Evolutionary conservation across 2,113 vertebrate genomes (phyloP), one percentile per base, ranked within the genome.

Genomic region (Cephalopholis sonnerati): DNA sequence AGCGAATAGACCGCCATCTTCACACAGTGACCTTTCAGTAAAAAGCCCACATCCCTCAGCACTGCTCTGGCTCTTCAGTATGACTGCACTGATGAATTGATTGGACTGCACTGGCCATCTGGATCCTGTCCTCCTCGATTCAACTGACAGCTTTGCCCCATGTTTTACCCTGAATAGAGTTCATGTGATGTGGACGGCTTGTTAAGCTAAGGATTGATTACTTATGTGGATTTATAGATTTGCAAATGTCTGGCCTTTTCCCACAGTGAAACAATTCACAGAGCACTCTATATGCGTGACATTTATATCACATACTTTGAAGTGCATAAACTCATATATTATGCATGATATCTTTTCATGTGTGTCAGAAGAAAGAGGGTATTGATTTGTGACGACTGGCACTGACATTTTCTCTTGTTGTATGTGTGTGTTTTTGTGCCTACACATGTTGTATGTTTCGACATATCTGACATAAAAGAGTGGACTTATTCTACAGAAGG

Each of bases 141-240:
- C 24, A 48, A 39, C 36, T 81, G 63, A 77, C 55, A 44, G 51
- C 76, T 65, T 53, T 11, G 46, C 10, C 61, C 61, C 13, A 18
- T 8, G 24, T 83, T 82, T 78, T n/a, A 67, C 50, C 8, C 48
- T 59, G 24, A 81, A 24, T 6, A 59, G 68, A 85, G 61, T 50
- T 82, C 24, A 65, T 72, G 44, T 46, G 61, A 80, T 80, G 59
- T 68, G 75, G 78, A 74, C 62, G 53, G 58, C 67, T 66, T 71
- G 74, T 73, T 61, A 62, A 53, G 27, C 44, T 44, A 29, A 74
- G 36, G 80, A 87, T 65, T 76, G 74, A 91, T 85, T 63, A 29
- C 51, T 25, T 27, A 7, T 41, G 85, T 79, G 16, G 77, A 88
- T 89, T 92, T 78, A 83, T 58, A 36, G 71, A 87, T 83, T 63